Evolutionary conservation across 2,888 invertebrate species (phyloP), one percentile per base, ranked within the genome.

Genomic region (Eupeodes latifasciatus): DNA sequence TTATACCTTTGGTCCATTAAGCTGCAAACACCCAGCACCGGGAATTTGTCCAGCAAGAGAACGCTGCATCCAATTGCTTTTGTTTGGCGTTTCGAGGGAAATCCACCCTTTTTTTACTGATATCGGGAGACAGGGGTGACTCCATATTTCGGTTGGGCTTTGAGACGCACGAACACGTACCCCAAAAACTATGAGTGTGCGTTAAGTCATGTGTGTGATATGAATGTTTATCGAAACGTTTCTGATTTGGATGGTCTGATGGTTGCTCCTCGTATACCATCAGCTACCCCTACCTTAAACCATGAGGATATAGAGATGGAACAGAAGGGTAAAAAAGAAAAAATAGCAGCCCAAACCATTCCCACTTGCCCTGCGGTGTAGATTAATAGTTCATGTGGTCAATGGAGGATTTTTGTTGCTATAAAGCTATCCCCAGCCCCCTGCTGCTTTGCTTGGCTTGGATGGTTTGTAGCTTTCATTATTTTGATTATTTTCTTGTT

Each of bases 331-430:
- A 7, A 53, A 55, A 69, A 51, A 53, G 27, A 27, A 27, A 27
- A 27, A 27, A 27, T 2, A 9, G 14, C 16, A 4, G 4, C 71
- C n/a, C 40, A 47, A 59, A 59, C 34, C 72, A 57, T 72, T 47
- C 12, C 80, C 88, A 88, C 77, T 78, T 85, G 77, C 75, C 85
- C 81, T 88, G 85, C 78, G 85, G 88, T 85, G 88, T 88, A 78
- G 88, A 81, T 88, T 88, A 88, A 88, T 88, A 88, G 88, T 88
- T 88, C 85, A 81, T 88, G 85, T 84, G 88, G 85, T 85, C 81
- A 85, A 85, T 88, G 81, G 67, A 69, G 55, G 80, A 61, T 72
- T 81, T 79, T 80, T 72, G 53, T 57, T 19, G 76, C 57, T 81
- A 69, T 78, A 27, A 27, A 27, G 27, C 27, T 27, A 27, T 27